These are phyloP conservation scores for Anastrepha ludens DNA, from an alignment of 1,140 invertebrate species.

Conservation along the genomic window DNA sequence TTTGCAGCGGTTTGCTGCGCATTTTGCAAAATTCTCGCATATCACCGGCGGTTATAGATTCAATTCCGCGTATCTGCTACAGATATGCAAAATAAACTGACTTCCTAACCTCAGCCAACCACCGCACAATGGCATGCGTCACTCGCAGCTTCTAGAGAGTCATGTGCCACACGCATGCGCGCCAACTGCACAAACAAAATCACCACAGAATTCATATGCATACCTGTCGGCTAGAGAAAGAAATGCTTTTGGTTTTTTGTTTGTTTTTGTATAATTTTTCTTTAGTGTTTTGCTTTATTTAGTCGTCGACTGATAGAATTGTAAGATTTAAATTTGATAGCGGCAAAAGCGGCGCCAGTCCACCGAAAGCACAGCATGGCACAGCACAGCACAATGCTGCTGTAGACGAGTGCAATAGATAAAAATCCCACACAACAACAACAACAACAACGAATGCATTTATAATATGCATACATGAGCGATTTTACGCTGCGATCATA, in stretches of 20 bases:
- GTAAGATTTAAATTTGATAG: constrained; percentile 53
- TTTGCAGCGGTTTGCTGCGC: constrained; percentile 8
- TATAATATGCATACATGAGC: constrained; percentile 43
- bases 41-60: constrained; percentile 24
- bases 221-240: constrained; percentile 37
- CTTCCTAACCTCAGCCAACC: background rate
- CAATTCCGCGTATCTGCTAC: constrained; percentile 43
- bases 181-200: background rate
- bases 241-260: background rate
- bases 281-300: background rate
- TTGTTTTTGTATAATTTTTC: background rate
- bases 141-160: constrained; percentile 11
- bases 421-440: constrained; percentile 38
- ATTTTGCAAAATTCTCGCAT: background rate
- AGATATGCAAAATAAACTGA: constrained; percentile 42
- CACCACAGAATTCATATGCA: background rate
- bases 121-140: background rate
- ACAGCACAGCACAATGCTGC: background rate
- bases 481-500: constrained; percentile 11
- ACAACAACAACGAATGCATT: constrained; percentile 31
- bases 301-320: constrained; percentile 8
- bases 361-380: background rate
- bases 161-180: constrained; percentile 50
- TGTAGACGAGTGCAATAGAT: background rate
- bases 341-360: constrained; percentile 44